Conservation (phyloP, 2,113 vertebrate species). For the Platysteira castanea region DNA sequence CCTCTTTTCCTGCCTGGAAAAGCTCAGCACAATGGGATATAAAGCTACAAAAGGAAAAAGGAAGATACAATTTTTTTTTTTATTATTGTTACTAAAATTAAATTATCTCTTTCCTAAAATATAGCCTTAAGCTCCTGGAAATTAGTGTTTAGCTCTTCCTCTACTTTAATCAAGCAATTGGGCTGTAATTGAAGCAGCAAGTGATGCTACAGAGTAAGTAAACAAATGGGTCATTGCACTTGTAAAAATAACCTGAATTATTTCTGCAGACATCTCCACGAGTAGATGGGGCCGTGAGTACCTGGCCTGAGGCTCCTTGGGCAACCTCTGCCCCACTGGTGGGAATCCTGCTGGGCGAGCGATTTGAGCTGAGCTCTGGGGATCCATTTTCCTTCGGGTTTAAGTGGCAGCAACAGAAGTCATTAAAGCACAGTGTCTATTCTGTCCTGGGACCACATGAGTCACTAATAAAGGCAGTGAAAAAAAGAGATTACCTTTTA, state of each 20-base stretch:
- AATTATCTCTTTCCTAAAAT: not conserved
- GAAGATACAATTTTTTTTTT: not conserved
- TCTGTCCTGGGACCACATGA: not conserved
- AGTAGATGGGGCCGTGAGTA: not conserved
- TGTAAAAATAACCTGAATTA: not conserved
- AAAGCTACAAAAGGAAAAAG: not conserved
- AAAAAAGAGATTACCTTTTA: not conserved
- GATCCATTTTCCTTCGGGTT: not conserved
- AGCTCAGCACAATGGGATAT: not conserved
- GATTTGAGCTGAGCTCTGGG: not conserved
- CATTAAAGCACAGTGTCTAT: not conserved
- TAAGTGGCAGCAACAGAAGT: not conserved
- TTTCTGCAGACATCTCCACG: not conserved
- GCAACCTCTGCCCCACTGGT: not conserved
- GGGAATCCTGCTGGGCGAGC: not conserved
- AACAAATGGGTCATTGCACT: not conserved
- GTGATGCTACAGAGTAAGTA: not conserved
- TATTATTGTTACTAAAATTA: not conserved
- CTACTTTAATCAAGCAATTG: not conserved
- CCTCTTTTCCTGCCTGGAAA: not conserved
- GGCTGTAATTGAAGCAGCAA: not conserved
- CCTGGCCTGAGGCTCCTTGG: not conserved
- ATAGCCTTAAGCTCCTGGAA: not conserved
- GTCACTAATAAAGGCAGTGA: constrained; percentile 18
- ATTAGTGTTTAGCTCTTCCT: not conserved